Evolutionary conservation across 2,888 invertebrate species (phyloP).

Genomic region (Lymantria dispar): DNA sequence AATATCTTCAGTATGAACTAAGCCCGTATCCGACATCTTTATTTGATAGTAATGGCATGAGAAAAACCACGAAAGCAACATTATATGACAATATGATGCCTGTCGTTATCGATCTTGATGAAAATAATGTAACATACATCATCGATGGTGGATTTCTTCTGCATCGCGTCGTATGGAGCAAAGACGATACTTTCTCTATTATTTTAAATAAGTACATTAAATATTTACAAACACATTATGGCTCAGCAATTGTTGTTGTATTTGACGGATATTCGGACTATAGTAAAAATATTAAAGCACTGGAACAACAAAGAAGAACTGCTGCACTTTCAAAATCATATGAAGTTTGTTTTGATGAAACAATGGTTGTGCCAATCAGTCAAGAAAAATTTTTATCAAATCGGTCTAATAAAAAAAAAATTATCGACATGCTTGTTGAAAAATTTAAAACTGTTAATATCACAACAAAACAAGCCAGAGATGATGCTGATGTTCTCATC

Average conservation of each 20-base stretch:
- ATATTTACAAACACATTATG: background rate
- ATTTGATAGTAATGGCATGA: background rate
- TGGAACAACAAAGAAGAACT: conserved; percentile 49
- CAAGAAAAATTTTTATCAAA: conserved; percentile 18
- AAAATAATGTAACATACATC: background rate
- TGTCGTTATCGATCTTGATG: background rate
- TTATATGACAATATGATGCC: background rate
- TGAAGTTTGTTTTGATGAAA: conserved; percentile 46
- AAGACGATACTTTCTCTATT: background rate
- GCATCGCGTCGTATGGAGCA: background rate
- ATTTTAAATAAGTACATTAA: background rate
- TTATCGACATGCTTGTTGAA: background rate
- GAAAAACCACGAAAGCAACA: background rate
- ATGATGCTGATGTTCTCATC: background rate
- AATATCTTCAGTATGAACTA: background rate
- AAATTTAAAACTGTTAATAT: background rate
- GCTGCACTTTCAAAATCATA: conserved; percentile 22
- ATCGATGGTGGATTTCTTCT: background rate
- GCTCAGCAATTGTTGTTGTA: background rate
- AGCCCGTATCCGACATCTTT: background rate
- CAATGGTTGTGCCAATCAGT: conserved; percentile 30
- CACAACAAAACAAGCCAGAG: background rate
- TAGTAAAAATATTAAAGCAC: conserved; percentile 46
- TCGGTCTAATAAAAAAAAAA: conserved; percentile 19
- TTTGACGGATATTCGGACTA: conserved; percentile 44